Base-by-base conservation (phyloP, 1,140 invertebrate genomes). In the Neodiprion fabricii region DNA sequence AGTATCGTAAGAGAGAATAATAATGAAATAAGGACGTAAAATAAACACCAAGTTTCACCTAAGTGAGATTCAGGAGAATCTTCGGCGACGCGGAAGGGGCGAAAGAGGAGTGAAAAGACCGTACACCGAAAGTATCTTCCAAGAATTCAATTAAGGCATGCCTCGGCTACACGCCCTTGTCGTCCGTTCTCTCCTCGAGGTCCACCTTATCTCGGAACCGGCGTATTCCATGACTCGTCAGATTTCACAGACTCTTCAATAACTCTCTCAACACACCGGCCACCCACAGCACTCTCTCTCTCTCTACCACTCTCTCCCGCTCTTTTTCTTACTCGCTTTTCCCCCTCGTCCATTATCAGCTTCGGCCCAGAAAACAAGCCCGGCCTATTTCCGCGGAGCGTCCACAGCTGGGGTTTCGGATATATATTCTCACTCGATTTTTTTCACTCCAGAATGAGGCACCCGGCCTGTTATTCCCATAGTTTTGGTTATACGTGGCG, bases 91-190 rank as follows among this genome's bases (percentile, higher is more conserved):
- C 2, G 1, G 28, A 40, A 40, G 28, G 28, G 28, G 28, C 28
- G 28, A 40, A 40, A 40, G 28, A 40, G 28, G 1, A 7, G 53
- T 5, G 53, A 9, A 17, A 14, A 61, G n/a, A 61, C n/a, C n/a
- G 5, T 61, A 61, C 53, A 61, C 11, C 53, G 11, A 17, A 61
- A 61, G 53, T 61, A 61, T 61, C 53, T 61, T 61, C 53, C 11
- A 61, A 61, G 53, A 61, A 61, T 61, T 61, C 53, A 61, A 61
- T 61, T 61, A 61, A 17, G 53, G 53, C 53, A 61, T 61, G 53
- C 53, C 53, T 12, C 11, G 53, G 53, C 53, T 61, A 17, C n/a
- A 61, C 53, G 53, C 53, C 53, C 53, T 9, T 61, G 53, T 61
- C 53, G n/a, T 61, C 53, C 53, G 53, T 9, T 61, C 53, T 61